phyloP scores from a whole-genome alignment of 2,888 invertebrate species.

The Leptopterna dolabrata region DNA sequence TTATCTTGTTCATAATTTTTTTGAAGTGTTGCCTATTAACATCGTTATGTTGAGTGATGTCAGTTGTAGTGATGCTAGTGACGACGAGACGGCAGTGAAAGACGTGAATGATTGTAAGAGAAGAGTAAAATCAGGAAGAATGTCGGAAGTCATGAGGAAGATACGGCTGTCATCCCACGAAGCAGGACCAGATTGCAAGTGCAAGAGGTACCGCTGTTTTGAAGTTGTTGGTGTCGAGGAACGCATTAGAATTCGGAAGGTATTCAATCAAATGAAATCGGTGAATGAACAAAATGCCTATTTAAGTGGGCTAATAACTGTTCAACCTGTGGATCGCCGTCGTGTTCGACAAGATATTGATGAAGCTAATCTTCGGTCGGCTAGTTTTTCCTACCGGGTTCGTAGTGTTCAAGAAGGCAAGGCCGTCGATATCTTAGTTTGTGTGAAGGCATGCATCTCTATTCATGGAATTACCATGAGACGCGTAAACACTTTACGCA shows the following conservation, averaged over 20 bases:
- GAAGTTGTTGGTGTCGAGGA: neutral
- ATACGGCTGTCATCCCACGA: slow-evolving; percentile 19
- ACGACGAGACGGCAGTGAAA: slow-evolving; percentile 16
- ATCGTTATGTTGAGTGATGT: slow-evolving; percentile 13
- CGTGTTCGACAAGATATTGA: neutral
- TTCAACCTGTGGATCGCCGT: neutral
- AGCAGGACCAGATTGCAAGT: slow-evolving; percentile 23
- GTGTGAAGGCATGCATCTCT: slow-evolving; percentile 53
- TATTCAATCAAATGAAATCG: neutral
- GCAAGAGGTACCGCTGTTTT: slow-evolving; percentile 53
- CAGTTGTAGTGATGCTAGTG: slow-evolving; percentile 25
- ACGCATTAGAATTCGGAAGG: neutral
- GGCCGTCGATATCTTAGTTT: neutral
- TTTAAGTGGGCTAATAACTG: slow-evolving; percentile 52
- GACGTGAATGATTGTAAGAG: slow-evolving; percentile 13
- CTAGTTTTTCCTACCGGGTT: neutral
- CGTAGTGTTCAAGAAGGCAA: neutral
- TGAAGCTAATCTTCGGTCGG: neutral
- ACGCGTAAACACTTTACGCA: neutral
- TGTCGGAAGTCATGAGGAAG: neutral
- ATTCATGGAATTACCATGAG: slow-evolving; percentile 55
- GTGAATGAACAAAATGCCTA: slow-evolving; percentile 50
- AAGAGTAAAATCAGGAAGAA: neutral
- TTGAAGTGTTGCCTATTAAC: neutral
- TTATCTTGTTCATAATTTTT: too few relatives aligned